A percentile compares a stretch with the other conserved stretches of the same genome.
Evolutionary conservation across 2,797 vertebrate species (phyloP).

Genomic region (Crocodylus rhombifer): DNA sequence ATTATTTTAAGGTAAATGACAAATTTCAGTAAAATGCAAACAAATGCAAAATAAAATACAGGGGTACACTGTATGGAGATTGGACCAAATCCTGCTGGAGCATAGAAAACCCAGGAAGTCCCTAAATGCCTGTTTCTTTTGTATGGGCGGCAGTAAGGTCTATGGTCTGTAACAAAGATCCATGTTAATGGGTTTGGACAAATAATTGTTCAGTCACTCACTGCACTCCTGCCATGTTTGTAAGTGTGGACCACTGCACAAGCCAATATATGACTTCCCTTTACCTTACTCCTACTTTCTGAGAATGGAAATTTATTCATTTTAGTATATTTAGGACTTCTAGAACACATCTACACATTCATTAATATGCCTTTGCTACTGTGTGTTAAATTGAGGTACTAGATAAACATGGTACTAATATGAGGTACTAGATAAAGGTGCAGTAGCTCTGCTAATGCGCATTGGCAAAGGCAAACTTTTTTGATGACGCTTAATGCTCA

Average conservation of each 20-base stretch:
- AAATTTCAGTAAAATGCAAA: background rate
- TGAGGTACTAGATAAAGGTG: too few relatives aligned
- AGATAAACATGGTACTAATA: too few relatives aligned
- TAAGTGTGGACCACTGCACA: accelerated
- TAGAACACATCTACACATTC: background rate
- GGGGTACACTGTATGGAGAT: background rate
- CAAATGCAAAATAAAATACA: background rate
- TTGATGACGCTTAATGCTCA: too few relatives aligned
- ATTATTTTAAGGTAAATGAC: background rate
- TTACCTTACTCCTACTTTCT: background rate
- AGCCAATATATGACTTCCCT: accelerated
- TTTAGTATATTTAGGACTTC: background rate
- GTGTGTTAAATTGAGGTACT: too few relatives aligned
- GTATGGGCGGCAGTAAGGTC: too few relatives aligned
- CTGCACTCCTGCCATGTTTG: background rate
- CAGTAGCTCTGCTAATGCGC: too few relatives aligned
- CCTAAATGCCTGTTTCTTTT: background rate
- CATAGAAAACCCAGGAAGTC: accelerated
- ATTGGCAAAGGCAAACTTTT: too few relatives aligned
- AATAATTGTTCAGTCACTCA: background rate
- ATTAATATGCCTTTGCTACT: too few relatives aligned
- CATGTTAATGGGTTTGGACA: background rate
- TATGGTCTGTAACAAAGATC: background rate
- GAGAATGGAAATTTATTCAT: background rate
- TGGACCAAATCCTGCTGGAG: background rate